These are phyloP conservation scores for Harpagus bidentatus DNA, from an alignment of 2,113 vertebrate genomes.

Conservation along the genomic window DNA sequence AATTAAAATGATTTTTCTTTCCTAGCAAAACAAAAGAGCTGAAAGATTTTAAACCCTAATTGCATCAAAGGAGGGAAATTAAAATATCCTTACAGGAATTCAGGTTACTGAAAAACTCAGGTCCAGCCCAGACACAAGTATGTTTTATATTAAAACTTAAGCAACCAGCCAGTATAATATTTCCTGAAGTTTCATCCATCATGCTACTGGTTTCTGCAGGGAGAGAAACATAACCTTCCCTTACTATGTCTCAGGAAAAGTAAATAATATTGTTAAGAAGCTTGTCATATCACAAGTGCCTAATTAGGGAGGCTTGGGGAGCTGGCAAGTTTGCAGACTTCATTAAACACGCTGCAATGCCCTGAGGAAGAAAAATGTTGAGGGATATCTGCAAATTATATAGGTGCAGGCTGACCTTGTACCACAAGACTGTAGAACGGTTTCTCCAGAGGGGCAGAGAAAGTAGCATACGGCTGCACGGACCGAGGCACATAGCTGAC, in stretches of 20 bases:
- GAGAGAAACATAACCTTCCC: slow-evolving; percentile 51
- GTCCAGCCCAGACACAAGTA: slow-evolving; percentile 26
- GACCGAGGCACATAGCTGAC: not conserved
- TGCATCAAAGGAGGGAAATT: slow-evolving; percentile 20
- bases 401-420: not conserved
- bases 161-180: slow-evolving; percentile 38
- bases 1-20: not conserved
- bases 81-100: slow-evolving; percentile 35
- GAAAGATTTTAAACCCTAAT: slow-evolving; percentile 38
- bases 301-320: not conserved
- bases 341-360: not conserved
- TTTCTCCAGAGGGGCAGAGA: not conserved
- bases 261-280: slow-evolving; percentile 41
- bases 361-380: not conserved
- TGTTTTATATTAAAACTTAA: slow-evolving; percentile 68
- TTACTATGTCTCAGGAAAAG: slow-evolving; percentile 55
- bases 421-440: not conserved
- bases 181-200: slow-evolving; percentile 59
- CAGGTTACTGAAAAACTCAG: slow-evolving; percentile 38
- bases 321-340: slow-evolving; percentile 1
- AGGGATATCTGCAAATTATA: not conserved
- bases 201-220: slow-evolving; percentile 56
- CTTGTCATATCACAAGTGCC: slow-evolving; percentile 30
- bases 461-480: not conserved
- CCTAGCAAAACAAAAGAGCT: not conserved